Conservation (phyloP, 2,797 vertebrate species). For the Acanthis flammea region DNA sequence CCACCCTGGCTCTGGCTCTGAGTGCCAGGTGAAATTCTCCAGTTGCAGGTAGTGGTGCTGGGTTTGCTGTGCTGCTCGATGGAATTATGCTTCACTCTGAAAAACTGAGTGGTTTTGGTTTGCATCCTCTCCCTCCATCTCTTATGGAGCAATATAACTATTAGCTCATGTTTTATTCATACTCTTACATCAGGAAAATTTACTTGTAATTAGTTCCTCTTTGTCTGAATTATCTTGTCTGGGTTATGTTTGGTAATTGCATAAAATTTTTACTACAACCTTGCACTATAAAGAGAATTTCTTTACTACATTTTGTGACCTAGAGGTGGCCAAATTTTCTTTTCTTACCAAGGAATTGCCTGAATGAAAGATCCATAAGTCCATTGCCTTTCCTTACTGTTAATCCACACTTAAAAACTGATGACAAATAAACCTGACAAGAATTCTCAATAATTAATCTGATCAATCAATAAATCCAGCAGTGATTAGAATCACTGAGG, state of each 20-base stretch:
- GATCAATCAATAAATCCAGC: background rate
- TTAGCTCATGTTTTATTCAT: background rate
- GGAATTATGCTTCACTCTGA: background rate
- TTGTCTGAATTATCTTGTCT: background rate
- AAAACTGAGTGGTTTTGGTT: background rate
- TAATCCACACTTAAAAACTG: background rate
- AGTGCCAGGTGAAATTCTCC: background rate
- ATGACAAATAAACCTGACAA: background rate
- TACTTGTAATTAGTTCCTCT: background rate
- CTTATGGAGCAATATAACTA: background rate
- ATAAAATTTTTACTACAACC: background rate
- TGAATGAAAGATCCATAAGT: accelerated
- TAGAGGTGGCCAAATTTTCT: background rate
- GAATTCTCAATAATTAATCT: background rate
- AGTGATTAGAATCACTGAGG: background rate
- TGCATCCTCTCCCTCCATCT: background rate
- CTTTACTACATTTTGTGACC: background rate
- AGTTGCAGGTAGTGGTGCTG: background rate
- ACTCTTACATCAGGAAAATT: background rate
- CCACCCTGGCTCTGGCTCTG: background rate
- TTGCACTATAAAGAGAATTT: background rate
- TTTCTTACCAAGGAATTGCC: background rate
- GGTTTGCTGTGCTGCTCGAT: background rate
- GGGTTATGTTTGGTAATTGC: background rate
- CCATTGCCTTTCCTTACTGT: background rate